Conservation (phyloP, 2,888 invertebrate genomes). For the Calliphora vomitoria region DNA sequence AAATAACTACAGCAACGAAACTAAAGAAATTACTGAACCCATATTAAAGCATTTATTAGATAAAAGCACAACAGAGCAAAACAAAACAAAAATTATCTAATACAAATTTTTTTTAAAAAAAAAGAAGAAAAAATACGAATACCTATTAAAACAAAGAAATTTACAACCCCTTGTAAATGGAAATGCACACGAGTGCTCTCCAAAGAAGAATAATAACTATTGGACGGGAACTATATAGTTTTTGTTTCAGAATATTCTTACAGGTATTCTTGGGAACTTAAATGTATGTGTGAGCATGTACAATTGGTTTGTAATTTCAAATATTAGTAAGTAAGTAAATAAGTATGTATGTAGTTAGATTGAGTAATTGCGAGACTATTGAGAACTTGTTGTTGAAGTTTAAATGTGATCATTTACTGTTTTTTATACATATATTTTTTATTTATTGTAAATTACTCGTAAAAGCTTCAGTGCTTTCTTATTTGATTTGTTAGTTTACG, state of each 20-base stretch:
- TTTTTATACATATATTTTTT: background rate
- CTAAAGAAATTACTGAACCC: slow-evolving; percentile 53
- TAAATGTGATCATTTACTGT: slow-evolving; percentile 14
- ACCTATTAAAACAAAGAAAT: slow-evolving; percentile 2
- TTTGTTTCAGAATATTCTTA: background rate
- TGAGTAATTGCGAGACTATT: slow-evolving; percentile 5
- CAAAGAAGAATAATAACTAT: background rate
- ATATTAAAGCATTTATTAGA: slow-evolving; percentile 64
- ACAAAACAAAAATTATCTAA: slow-evolving; percentile 53
- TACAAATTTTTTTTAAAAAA: slow-evolving; percentile 5
- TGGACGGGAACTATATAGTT: background rate
- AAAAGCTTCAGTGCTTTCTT: slow-evolving; percentile 53
- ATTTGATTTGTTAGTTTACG: background rate
- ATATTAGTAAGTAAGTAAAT: too few species aligned
- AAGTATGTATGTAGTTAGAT: background rate
- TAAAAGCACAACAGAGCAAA: slow-evolving; percentile 28
- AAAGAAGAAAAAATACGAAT: slow-evolving; percentile 5
- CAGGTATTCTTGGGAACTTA: background rate
- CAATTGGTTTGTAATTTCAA: background rate
- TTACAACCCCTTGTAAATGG: slow-evolving; percentile 48
- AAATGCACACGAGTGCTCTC: background rate
- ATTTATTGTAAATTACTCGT: background rate
- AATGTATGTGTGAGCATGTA: background rate
- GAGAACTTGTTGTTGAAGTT: slow-evolving; percentile 35
- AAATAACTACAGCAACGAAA: slow-evolving; percentile 36